These are phyloP conservation scores for Cremastobaeus sp. DNA, from an alignment of 2,888 invertebrate species.

Conservation along the genomic window DNA sequence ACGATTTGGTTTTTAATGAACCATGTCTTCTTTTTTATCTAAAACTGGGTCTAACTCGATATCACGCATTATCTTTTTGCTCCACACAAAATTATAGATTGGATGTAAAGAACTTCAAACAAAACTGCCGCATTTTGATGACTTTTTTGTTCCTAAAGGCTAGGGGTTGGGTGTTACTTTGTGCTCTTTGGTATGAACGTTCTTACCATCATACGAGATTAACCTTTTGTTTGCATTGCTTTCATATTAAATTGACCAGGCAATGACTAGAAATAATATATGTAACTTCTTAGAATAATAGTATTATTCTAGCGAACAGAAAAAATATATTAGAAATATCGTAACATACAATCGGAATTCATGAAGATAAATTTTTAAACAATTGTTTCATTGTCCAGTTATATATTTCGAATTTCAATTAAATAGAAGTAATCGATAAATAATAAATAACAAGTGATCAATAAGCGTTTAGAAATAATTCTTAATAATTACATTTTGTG, in stretches of 20 bases:
- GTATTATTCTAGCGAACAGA: too few relatives aligned
- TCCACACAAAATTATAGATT: too few relatives aligned
- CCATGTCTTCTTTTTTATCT: background rate
- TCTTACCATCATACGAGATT: slow-evolving; percentile 1
- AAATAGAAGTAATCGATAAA: too few relatives aligned
- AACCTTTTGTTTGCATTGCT: slow-evolving; percentile 18
- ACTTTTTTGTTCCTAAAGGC: background rate
- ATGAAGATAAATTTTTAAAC: too few relatives aligned
- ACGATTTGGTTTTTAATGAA: slow-evolving; percentile 16
- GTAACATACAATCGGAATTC: too few relatives aligned
- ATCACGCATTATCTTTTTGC: slow-evolving; percentile 44
- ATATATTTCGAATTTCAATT: too few relatives aligned
- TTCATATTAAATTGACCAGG: slow-evolving; percentile 12
- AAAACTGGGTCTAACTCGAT: slow-evolving; percentile 24
- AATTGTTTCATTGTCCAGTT: too few relatives aligned
- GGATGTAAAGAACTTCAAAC: too few relatives aligned
- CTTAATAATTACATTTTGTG: slow-evolving; percentile 29
- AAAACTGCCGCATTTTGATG: slow-evolving; percentile 14
- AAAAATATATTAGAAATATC: too few relatives aligned
- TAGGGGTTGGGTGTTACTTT: slow-evolving; percentile 21
- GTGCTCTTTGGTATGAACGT: slow-evolving; percentile 3
- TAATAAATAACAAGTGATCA: too few relatives aligned
- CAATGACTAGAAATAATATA: slow-evolving; percentile 11
- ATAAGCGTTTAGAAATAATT: too few relatives aligned
- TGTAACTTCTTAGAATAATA: slow-evolving; percentile 9